Evolutionary conservation across 2,113 vertebrate genomes (phyloP).

Genomic region (Nestor notabilis): DNA sequence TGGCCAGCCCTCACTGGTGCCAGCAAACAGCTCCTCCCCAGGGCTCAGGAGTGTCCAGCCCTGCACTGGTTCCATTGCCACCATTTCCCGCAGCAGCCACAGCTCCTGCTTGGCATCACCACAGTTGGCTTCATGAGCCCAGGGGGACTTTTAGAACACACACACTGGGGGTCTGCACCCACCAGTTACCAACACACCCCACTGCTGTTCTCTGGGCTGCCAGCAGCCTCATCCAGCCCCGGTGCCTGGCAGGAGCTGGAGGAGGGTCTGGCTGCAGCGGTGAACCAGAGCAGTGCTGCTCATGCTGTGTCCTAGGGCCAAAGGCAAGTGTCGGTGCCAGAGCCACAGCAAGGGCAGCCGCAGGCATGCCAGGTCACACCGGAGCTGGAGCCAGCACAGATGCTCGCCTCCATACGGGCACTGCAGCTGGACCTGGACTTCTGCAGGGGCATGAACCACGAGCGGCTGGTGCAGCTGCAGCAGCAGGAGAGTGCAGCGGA

Average conservation of each 20-base stretch:
- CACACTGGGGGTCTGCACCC: background rate
- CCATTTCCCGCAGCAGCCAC: background rate
- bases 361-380: background rate
- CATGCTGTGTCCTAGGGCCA: background rate
- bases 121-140: background rate
- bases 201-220: background rate
- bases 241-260: background rate
- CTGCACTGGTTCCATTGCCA: background rate
- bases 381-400: conserved; percentile 45
- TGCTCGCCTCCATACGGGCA: conserved; percentile 41
- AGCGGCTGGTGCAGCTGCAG: conserved; percentile 69
- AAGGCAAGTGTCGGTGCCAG: background rate
- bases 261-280: background rate
- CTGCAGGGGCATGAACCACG: conserved; percentile 39
- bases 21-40: background rate
- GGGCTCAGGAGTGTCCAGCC: background rate
- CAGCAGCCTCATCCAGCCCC: background rate
- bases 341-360: background rate
- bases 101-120: background rate
- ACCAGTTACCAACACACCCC: rapidly evolving
- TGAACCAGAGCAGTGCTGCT: background rate
- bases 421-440: conserved; percentile 72
- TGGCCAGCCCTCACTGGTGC: background rate
- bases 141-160: background rate
- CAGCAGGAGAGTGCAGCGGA: conserved; percentile 51